Evolutionary conservation across 2,888 invertebrate species (phyloP).

Genomic region (Zygothrica quintamaculata): DNA sequence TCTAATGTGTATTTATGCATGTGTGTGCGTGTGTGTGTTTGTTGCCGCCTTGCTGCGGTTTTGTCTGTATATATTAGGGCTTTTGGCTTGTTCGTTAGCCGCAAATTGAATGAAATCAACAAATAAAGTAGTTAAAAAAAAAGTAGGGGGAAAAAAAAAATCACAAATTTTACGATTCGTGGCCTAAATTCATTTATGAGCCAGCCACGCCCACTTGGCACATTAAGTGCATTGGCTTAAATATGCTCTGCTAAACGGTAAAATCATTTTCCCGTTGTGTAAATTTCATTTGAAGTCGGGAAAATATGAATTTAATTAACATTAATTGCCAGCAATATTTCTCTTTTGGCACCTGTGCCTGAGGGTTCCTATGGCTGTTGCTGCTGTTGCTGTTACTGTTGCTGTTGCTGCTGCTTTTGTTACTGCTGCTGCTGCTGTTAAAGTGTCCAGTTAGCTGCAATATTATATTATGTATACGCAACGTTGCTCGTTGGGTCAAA

Average conservation of each 20-base stretch:
- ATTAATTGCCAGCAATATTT: slow-evolving; percentile 74
- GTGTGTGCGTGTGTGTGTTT: background rate
- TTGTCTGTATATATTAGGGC: slow-evolving; percentile 17
- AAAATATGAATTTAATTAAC: slow-evolving; percentile 82
- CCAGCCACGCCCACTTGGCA: slow-evolving; percentile 12
- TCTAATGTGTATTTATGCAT: background rate
- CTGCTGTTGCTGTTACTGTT: background rate
- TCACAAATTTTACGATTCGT: slow-evolving; percentile 29
- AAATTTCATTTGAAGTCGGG: background rate
- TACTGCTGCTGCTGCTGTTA: too few relatives aligned
- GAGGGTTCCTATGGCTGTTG: background rate
- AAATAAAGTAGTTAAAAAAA: slow-evolving; percentile 43
- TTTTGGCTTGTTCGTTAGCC: slow-evolving; percentile 12
- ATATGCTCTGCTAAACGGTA: too few relatives aligned
- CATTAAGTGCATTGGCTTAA: background rate
- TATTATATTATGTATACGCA: slow-evolving; percentile 71
- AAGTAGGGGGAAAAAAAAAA: too few relatives aligned
- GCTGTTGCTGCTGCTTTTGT: slow-evolving; percentile 4
- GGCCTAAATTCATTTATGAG: slow-evolving; percentile 24
- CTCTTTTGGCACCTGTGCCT: slow-evolving; percentile 68
- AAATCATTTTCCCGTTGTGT: too few relatives aligned
- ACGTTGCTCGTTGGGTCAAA: slow-evolving; percentile 32
- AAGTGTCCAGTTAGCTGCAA: slow-evolving; percentile 76
- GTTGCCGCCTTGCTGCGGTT: slow-evolving; percentile 19
- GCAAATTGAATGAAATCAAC: slow-evolving; percentile 48